Percentiles rank a stretch among this genome's conserved stretches.
These are phyloP conservation scores for Uria aalge DNA, from an alignment of 2,113 vertebrate genomes.

Conservation along the genomic window DNA sequence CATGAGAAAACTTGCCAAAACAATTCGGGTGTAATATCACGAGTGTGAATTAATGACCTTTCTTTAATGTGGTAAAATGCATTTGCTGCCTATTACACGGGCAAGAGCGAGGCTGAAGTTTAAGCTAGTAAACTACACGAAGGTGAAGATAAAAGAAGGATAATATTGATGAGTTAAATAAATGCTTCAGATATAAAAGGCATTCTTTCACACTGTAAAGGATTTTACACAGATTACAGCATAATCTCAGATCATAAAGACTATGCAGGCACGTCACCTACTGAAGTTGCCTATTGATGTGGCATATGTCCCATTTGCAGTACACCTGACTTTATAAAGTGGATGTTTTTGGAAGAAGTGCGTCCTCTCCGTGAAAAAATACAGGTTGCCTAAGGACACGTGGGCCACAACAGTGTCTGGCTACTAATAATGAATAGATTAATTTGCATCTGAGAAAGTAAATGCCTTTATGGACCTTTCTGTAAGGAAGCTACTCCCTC, in stretches of 20 bases:
- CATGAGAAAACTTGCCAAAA: not conserved
- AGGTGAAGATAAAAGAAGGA: not conserved
- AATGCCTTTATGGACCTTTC: not conserved
- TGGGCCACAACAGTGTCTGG: not conserved
- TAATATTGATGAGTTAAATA: not conserved
- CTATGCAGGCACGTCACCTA: not conserved
- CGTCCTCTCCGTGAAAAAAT: not conserved
- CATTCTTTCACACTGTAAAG: not conserved
- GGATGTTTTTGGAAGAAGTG: not conserved
- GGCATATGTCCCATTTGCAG: not conserved
- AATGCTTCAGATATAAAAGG: not conserved
- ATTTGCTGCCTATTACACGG: not conserved
- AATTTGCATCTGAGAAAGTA: not conserved
- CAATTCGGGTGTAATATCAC: not conserved
- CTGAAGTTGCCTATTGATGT: not conserved
- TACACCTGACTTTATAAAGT: not conserved
- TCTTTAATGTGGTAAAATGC: not conserved
- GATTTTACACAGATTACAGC: not conserved
- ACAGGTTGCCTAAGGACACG: not conserved
- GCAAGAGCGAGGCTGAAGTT: not conserved
- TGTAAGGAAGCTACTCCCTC: not conserved
- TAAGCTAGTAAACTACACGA: not conserved
- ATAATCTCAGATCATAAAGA: not conserved
- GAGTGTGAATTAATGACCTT: not conserved
- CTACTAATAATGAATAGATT: not conserved